Evolutionary conservation across 2,797 vertebrate species (phyloP), one percentile per base, ranked within the genome.

Genomic region (Thunnus albacares): DNA sequence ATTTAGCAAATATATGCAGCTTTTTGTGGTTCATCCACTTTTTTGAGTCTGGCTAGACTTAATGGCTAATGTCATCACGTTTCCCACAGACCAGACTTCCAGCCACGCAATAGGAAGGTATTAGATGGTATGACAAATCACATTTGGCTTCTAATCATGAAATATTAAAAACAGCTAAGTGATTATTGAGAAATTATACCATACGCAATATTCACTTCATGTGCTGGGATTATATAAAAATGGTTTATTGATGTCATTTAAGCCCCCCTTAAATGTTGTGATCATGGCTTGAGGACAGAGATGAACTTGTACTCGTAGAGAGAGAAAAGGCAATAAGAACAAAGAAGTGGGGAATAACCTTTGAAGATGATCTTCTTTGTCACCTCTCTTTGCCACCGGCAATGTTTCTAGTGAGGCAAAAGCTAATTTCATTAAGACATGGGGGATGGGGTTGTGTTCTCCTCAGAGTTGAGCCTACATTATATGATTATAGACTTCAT

Each of bases 401-500:
- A 3, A 79, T 77, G 74, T 92, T 91, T 89, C 85, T 66, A 68
- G 75, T 64, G 75, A 90, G 60, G 88, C 86, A 84, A 80, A 85
- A 92, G 89, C 82, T 93, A 93, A 94, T 95, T 95, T 94, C 86
- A 90, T 94, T 94, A 93, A 93, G 90, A 86, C 71, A 81, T 62
- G 85, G 87, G 82, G 90, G 88, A 80, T 72, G 89, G 47, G 80
- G 81, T 83, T 77, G 71, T 73, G 79, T 76, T 87, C n/a, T 57
- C 70, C 80, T 86, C 81, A 15, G 71, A 86, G 71, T 88, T 80
- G 68, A 79, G 73, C 64, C 70, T 43, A 58, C 73, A 79, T 93
- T 85, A 86, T 93, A 84, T 89, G 73, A 83, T 92, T 87, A 82
- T 58, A 78, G 71, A 82, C 77, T 77, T 84, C 61, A 74, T 82